These are phyloP conservation scores for Oscheius onirici DNA, from an alignment of 2,888 invertebrate genomes.

Conservation along the genomic window DNA sequence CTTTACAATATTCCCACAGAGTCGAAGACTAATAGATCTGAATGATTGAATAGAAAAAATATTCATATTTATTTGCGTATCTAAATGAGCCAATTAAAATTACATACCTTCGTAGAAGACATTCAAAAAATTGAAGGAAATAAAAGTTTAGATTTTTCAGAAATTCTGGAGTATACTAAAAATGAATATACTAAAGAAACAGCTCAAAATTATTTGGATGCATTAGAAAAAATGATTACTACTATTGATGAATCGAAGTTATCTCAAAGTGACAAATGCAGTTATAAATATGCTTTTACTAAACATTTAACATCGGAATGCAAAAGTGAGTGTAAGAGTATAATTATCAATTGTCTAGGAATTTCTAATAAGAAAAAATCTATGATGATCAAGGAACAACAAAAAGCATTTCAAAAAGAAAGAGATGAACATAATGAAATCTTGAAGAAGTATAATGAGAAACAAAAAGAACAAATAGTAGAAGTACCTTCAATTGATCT, in stretches of 20 bases:
- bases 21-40: slow-evolving; percentile 1
- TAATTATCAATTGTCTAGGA: slow-evolving; percentile 30
- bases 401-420: slow-evolving; percentile 33
- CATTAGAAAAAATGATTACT: slow-evolving; percentile 29
- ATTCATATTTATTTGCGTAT: slow-evolving; percentile 17
- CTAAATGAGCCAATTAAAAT: slow-evolving; percentile 31
- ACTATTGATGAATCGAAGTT: slow-evolving; percentile 32
- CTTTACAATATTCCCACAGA: background rate
- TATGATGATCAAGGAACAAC: slow-evolving; percentile 22
- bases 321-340: slow-evolving; percentile 34
- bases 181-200: slow-evolving; percentile 31
- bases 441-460: slow-evolving; percentile 32
- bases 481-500: slow-evolving; percentile 35
- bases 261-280: slow-evolving; percentile 24
- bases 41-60: slow-evolving; percentile 4
- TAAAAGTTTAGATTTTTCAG: slow-evolving; percentile 24
- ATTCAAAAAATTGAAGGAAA: slow-evolving; percentile 31
- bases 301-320: slow-evolving; percentile 28
- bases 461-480: slow-evolving; percentile 29
- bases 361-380: slow-evolving; percentile 36
- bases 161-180: slow-evolving; percentile 26
- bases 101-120: slow-evolving; percentile 22
- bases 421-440: slow-evolving; percentile 36
- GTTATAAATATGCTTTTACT: slow-evolving; percentile 32
- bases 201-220: slow-evolving; percentile 34